Evolutionary conservation across 2,888 invertebrate genomes (phyloP).

Genomic region (Caprella mutica): DNA sequence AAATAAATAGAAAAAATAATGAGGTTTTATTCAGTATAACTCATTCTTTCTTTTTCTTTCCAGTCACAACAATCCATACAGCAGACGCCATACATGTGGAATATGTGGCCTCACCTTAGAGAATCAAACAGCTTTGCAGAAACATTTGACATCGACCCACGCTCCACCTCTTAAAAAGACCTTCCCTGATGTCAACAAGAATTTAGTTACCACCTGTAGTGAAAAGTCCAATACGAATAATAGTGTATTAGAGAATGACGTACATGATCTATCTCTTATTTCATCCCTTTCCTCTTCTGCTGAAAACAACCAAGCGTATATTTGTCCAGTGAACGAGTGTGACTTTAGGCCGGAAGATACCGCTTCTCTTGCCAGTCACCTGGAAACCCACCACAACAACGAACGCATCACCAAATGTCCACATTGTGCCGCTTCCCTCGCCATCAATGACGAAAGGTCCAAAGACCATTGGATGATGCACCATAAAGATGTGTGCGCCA

Average conservation of each 20-base stretch:
- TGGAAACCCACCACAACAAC: conserved; percentile 20
- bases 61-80: conserved; percentile 34
- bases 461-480: conserved; percentile 33
- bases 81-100: conserved; percentile 28
- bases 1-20: too few species aligned
- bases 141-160: conserved; percentile 27
- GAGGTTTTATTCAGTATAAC: too few species aligned
- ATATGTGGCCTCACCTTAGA: conserved; percentile 31
- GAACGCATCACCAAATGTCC: conserved; percentile 27
- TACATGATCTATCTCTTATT: too few species aligned
- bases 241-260: too few species aligned
- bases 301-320: too few species aligned
- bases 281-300: too few species aligned
- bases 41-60: too few species aligned
- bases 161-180: too few species aligned
- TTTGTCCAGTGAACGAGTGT: conserved; percentile 26
- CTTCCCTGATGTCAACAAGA: too few species aligned
- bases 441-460: conserved; percentile 23
- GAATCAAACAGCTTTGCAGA: conserved; percentile 27
- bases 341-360: conserved; percentile 11
- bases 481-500: conserved; percentile 30
- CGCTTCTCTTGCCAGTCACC: conserved; percentile 22
- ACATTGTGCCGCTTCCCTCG: conserved; percentile 30
- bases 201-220: too few species aligned
- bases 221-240: too few species aligned